A percentile compares a stretch with the other conserved stretches of the same genome.
These are phyloP conservation scores for Albula glossodonta DNA, from an alignment of 2,113 vertebrate genomes.

Conservation along the genomic window DNA sequence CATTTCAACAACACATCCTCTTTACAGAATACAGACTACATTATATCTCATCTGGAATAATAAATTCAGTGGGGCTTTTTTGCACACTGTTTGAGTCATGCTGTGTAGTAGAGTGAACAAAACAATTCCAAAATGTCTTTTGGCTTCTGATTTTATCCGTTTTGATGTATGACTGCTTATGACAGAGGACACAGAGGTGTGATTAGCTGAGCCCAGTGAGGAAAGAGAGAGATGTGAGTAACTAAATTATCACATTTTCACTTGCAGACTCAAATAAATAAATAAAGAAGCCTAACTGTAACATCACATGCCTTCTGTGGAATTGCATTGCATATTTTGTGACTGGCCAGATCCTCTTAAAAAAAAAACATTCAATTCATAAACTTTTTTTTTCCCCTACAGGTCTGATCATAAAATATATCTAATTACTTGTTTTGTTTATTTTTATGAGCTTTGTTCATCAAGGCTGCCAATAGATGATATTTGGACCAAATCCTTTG, in stretches of 20 bases:
- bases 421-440: too few relatives aligned
- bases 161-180: background rate
- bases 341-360: background rate
- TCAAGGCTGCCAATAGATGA: too few relatives aligned
- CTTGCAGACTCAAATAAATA: background rate
- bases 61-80: too few relatives aligned
- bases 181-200: background rate
- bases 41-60: background rate
- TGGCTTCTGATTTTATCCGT: background rate
- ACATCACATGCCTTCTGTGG: background rate
- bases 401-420: too few relatives aligned
- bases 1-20: background rate
- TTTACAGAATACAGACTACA: background rate
- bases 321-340: background rate
- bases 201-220: background rate
- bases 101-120: background rate
- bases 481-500: too few relatives aligned
- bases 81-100: background rate
- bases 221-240: background rate
- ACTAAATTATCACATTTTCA: background rate
- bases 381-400: too few relatives aligned
- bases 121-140: background rate
- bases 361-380: background rate
- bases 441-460: too few relatives aligned
- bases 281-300: background rate